Base-by-base conservation (phyloP, 1,140 invertebrate genomes). In the Venustaconcha ellipsiformis region DNA sequence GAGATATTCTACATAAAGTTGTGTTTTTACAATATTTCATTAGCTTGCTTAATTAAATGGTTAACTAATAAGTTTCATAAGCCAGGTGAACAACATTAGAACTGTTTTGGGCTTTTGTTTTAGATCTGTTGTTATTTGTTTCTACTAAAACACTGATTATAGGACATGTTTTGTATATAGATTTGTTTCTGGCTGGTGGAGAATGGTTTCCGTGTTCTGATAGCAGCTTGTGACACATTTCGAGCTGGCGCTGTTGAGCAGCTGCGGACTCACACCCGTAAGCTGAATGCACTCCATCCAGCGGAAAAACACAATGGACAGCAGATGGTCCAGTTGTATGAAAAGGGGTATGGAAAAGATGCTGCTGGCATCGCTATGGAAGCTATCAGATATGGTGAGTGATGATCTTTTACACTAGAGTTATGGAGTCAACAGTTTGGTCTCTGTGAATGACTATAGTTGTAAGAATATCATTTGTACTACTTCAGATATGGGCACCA, bases 181-280 rank as follows among this genome's bases (percentile, higher is more conserved):
- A 99, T 99, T 72, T 97, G 97, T 86, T 99, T 99, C 89, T 99
- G 99, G 99, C 91, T 99, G 67, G 97, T 99, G 81, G 98, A 99
- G 91, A 99, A 99, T 90, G 95, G 96, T 83, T 94, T 99, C 83
- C 93, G 95, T 62, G 98, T 99, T 18, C 89, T 99, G 82, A 99
- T 99, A 77, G 98, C 98, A 18, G 99, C 99, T 58, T 99, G 99
- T 89, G 99, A 99, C 91, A 99, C 99, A 62, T 99, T 99, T 92
- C 93, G 99, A 83, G 98, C 99, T 55, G 99, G 99, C 63, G 99
- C 99, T 70, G 98, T 99, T 5, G 99, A 99, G 90, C 99, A 99
- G 89, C 91, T 99, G 67, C 93, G 97, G 26, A 99, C 98, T 4
- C 99, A 99, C 89, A 95, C 94, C 80, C 92, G 95, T 26, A 96